Conservation (phyloP, 92 coral and sea anemone species). For the Parazoanthus atlanticus region DNA sequence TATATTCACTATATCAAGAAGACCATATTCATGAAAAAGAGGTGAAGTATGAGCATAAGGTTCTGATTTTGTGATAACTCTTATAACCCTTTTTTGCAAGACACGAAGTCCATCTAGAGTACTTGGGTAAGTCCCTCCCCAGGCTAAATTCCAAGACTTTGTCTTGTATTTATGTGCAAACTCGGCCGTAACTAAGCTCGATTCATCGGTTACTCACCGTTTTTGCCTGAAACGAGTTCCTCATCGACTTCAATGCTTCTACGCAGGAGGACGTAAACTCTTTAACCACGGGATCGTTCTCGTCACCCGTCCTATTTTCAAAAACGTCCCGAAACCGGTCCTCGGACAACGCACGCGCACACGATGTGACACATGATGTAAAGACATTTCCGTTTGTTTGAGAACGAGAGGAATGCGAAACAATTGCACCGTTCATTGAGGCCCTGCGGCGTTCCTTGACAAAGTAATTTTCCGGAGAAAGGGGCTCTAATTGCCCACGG, state of each 20-base stretch:
- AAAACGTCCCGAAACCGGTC: not conserved
- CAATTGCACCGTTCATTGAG: slow-evolving; percentile 5
- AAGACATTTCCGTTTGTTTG: not conserved
- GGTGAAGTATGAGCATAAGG: no score
- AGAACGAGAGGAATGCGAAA: not conserved
- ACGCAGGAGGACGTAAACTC: slow-evolving; percentile 29
- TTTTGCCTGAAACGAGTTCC: not conserved
- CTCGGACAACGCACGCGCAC: not conserved
- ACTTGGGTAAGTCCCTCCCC: no score
- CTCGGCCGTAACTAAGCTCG: no score
- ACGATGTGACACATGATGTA: not conserved
- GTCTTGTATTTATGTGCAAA: no score
- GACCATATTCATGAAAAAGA: no score
- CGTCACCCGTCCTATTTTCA: not conserved
- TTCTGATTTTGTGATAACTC: no score
- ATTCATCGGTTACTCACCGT: not conserved
- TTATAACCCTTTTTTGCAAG: no score
- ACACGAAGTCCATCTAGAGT: no score
- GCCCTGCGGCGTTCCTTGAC: slow-evolving; percentile 14
- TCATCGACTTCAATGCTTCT: slow-evolving; percentile 12
- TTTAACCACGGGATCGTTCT: not conserved
- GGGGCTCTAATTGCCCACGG: slow-evolving; percentile 27
- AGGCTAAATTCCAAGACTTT: no score
- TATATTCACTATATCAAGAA: no score
- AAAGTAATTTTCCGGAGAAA: not conserved